Conservation (phyloP, 64 coral and sea anemone species). For the Dendronephthya gigantea region DNA sequence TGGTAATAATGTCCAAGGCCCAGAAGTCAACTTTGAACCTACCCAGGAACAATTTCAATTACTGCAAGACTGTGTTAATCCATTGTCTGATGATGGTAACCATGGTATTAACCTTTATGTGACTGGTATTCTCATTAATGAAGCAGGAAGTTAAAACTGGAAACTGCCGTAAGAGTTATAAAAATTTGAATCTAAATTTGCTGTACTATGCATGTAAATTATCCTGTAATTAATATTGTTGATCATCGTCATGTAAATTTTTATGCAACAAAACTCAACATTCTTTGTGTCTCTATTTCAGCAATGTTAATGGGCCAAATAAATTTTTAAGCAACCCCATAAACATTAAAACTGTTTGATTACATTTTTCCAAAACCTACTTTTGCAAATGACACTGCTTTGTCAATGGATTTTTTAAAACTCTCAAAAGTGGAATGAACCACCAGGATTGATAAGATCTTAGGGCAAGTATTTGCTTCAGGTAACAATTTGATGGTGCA, state of each 20-base stretch:
- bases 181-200: no score
- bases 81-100: not conserved
- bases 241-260: no score
- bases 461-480: not conserved
- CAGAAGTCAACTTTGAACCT: conserved; percentile 3
- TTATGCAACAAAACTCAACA: no score
- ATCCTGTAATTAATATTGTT: no score
- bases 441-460: not conserved
- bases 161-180: no score
- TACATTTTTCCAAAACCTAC: conserved; percentile 11
- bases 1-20: not conserved
- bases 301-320: no score
- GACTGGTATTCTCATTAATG: not conserved
- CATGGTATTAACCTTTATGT: conserved; percentile 13
- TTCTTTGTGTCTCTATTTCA: no score
- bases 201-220: no score
- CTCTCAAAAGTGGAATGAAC: not conserved
- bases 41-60: not conserved
- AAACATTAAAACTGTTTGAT: not conserved
- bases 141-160: no score
- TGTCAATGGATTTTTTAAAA: not conserved
- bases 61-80: not conserved
- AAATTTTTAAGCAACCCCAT: not conserved
- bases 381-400: not conserved
- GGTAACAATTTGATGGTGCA: not conserved